Evolutionary conservation across 2,797 vertebrate genomes (phyloP).

Genomic region (Prunella strophiata): DNA sequence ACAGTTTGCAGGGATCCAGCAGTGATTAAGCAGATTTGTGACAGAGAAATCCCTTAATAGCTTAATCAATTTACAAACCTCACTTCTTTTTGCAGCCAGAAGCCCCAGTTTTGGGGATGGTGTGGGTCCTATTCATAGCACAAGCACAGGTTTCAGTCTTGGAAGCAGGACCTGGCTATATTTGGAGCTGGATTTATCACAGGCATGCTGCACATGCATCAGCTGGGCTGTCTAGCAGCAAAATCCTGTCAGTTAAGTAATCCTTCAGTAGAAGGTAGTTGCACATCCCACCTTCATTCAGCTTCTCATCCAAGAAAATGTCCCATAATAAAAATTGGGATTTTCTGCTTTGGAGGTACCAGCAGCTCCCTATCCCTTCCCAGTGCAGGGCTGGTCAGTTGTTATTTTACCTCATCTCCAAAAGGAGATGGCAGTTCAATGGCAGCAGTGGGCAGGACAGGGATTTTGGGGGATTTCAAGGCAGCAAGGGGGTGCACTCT

Average conservation of each 20-base stretch:
- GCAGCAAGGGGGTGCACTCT: not conserved
- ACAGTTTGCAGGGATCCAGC: not conserved
- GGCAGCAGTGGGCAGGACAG: not conserved
- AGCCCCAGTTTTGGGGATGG: not conserved
- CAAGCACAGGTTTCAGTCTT: not conserved
- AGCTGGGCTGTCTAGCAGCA: not conserved
- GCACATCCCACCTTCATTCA: not conserved
- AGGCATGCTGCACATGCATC: not conserved
- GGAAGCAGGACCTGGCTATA: not conserved
- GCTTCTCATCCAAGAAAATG: not conserved
- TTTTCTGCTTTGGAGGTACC: accelerated
- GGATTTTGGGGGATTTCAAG: not conserved
- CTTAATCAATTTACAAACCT: not conserved
- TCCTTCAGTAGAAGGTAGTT: not conserved
- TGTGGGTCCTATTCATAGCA: not conserved
- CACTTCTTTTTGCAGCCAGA: not conserved
- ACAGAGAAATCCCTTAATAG: not conserved
- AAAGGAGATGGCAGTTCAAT: not conserved
- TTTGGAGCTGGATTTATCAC: not conserved
- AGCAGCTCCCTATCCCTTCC: not conserved
- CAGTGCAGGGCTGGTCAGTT: not conserved
- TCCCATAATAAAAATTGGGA: accelerated
- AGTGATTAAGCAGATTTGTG: not conserved
- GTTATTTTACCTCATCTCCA: not conserved
- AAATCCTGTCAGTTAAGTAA: not conserved